phyloP scores from a whole-genome alignment of 2,113 vertebrate species.

The Heterotis niloticus region DNA sequence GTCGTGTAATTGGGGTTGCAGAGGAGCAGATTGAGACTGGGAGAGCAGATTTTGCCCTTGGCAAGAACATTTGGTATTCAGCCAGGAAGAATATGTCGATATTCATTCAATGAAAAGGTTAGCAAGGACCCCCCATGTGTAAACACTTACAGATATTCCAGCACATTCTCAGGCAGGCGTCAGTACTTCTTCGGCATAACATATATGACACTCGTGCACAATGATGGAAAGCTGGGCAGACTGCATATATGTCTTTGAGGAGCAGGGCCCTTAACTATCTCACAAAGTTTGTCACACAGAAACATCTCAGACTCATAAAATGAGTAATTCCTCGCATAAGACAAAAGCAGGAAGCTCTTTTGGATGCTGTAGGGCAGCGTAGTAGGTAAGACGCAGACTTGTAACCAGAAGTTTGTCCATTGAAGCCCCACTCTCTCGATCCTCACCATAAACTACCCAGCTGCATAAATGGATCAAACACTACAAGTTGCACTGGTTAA shows the following conservation, averaged over 20 bases:
- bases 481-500: no score
- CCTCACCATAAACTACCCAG: no score
- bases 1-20: not conserved
- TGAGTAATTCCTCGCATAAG: no score
- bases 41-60: not conserved
- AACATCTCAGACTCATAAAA: no score
- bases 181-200: not conserved
- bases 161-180: not conserved
- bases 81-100: slow-evolving; percentile 18
- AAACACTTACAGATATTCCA: not conserved
- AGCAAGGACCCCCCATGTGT: not conserved
- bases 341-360: no score
- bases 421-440: no score
- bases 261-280: not conserved
- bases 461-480: no score
- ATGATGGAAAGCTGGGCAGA: not conserved
- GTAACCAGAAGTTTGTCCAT: no score
- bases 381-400: no score
- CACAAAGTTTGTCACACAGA: not conserved
- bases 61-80: slow-evolving; percentile 3
- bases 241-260: not conserved
- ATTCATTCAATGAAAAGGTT: slow-evolving; percentile 16
- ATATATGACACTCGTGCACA: slow-evolving; percentile 1
- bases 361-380: no score
- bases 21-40: not conserved